Evolutionary conservation across 37 sponge, comb jelly and placozoan genomes (phyloP).

Genomic region (Beroe forskalii): DNA sequence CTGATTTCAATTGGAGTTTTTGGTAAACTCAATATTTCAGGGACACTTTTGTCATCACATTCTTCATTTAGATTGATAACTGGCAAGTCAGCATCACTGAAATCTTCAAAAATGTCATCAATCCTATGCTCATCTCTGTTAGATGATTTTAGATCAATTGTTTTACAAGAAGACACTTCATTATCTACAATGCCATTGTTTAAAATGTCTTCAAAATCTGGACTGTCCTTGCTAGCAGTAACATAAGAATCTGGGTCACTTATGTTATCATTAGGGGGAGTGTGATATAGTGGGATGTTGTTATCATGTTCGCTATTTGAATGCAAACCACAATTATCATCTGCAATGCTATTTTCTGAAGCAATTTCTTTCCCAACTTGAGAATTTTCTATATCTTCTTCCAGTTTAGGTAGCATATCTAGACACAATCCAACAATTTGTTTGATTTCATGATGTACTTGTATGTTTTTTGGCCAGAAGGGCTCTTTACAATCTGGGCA

Average conservation of each 20-base stretch:
- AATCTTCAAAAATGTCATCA: constrained; percentile 25
- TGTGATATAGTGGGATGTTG: not conserved
- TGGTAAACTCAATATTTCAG: not conserved
- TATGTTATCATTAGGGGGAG: constrained; percentile 17
- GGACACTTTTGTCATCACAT: no score
- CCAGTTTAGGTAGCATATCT: constrained; percentile 21
- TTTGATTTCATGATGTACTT: not conserved
- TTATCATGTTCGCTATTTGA: not conserved
- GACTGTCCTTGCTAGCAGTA: not conserved
- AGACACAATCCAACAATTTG: not conserved
- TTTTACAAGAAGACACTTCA: not conserved
- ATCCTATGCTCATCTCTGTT: not conserved
- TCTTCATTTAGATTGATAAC: not conserved
- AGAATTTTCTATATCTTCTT: not conserved
- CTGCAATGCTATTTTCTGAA: not conserved
- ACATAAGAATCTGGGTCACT: not conserved
- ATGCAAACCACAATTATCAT: not conserved
- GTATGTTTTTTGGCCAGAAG: constrained; percentile 11
- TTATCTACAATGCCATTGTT: no score
- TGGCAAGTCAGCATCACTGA: not conserved
- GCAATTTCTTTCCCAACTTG: not conserved
- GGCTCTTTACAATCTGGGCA: constrained; percentile 50
- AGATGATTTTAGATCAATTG: not conserved
- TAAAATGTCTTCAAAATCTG: not conserved
- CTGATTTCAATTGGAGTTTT: not conserved